These are phyloP conservation scores for Catonia carolina DNA, from an alignment of 2,888 invertebrate genomes.

Conservation along the genomic window DNA sequence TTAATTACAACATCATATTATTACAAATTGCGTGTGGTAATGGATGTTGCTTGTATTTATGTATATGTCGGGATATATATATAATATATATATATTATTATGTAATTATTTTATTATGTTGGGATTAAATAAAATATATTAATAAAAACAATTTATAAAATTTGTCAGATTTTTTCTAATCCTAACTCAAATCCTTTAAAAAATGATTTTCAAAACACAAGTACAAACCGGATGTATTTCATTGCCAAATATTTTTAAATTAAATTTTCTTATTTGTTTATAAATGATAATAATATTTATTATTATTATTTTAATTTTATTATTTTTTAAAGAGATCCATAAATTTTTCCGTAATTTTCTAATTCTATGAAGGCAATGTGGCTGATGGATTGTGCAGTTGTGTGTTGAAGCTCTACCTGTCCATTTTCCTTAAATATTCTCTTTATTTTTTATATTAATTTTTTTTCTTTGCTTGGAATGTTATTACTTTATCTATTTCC, in stretches of 20 bases:
- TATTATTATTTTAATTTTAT: too few relatives aligned
- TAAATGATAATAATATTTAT: background rate
- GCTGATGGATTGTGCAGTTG: slow-evolving; percentile 33
- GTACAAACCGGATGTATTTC: slow-evolving; percentile 19
- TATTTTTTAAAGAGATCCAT: too few relatives aligned
- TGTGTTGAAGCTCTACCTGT: slow-evolving; percentile 26
- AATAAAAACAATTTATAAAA: slow-evolving; percentile 1
- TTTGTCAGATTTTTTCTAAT: background rate
- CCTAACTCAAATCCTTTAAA: slow-evolving; percentile 5
- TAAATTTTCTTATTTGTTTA: slow-evolving; percentile 1
- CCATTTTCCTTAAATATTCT: too few relatives aligned
- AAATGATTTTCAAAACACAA: slow-evolving; percentile 17
- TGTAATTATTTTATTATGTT: slow-evolving; percentile 9
- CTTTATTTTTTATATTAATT: too few relatives aligned
- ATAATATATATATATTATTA: slow-evolving; percentile 5
- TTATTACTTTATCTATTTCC: too few relatives aligned
- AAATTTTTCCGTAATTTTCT: background rate
- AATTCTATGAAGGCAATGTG: slow-evolving; percentile 29
- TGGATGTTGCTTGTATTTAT: slow-evolving; percentile 11
- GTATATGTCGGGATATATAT: slow-evolving; percentile 13
- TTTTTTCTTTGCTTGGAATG: too few relatives aligned
- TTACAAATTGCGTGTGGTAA: slow-evolving; percentile 6
- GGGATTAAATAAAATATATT: slow-evolving; percentile 16
- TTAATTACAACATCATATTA: too few relatives aligned
- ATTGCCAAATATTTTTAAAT: slow-evolving; percentile 14